Conservation (phyloP, 2,113 vertebrate genomes). For the Barnardius zonarius region DNA sequence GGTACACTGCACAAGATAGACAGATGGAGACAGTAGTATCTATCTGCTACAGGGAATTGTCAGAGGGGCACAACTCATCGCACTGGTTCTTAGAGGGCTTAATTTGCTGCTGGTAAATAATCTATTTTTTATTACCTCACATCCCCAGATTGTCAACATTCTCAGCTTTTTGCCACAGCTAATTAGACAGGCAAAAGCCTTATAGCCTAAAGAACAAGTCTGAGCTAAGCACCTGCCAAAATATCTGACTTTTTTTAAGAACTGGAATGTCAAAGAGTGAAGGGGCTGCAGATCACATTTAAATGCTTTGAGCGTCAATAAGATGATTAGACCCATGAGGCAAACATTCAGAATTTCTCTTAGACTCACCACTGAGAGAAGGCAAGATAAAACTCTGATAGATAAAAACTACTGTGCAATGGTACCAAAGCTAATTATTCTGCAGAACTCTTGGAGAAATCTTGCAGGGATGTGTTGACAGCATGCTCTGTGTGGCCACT, state of each 20-base stretch:
- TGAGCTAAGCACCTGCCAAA: conserved; percentile 69
- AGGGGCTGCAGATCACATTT: conserved; percentile 67
- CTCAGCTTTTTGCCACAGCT: conserved; percentile 67
- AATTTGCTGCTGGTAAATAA: conserved; percentile 70
- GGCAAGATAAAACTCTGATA: conserved; percentile 65
- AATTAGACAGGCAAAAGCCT: conserved; percentile 73
- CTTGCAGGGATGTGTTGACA: conserved; percentile 63
- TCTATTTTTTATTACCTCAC: conserved; percentile 66
- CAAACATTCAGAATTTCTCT: conserved; percentile 65
- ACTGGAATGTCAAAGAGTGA: conserved; percentile 64
- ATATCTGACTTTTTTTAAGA: conserved; percentile 62
- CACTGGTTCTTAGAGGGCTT: conserved; percentile 58
- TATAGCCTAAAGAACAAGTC: conserved; percentile 63
- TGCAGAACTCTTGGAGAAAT: conserved; percentile 67
- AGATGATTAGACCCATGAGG: conserved; percentile 70
- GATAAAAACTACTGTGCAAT: conserved; percentile 55
- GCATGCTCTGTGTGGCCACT: conserved; percentile 46
- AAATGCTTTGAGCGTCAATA: conserved; percentile 67
- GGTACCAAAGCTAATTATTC: conserved; percentile 71
- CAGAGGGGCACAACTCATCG: conserved; percentile 46
- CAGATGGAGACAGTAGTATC: conserved; percentile 59
- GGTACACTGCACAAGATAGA: conserved; percentile 28
- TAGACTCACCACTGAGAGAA: conserved; percentile 65
- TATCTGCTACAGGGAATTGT: conserved; percentile 42
- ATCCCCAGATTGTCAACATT: conserved; percentile 68